Conservation (phyloP, 2,888 invertebrate genomes). For the Cantharis rufa region DNA sequence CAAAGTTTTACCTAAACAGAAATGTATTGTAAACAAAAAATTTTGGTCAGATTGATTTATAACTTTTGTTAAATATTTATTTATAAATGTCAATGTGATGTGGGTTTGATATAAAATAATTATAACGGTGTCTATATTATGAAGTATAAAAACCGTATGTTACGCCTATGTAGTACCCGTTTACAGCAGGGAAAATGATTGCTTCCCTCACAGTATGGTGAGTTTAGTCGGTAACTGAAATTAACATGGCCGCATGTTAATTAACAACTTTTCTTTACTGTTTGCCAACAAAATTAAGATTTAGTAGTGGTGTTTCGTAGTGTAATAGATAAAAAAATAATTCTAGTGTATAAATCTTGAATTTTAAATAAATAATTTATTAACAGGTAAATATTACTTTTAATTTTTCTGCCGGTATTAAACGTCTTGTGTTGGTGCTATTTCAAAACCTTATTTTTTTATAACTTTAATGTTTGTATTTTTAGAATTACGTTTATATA, state of each 20-base stretch:
- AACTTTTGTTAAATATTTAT: neutral
- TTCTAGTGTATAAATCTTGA: slow-evolving; percentile 16
- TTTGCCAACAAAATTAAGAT: slow-evolving; percentile 68
- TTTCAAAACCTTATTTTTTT: neutral
- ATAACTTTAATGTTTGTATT: neutral
- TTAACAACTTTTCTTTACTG: slow-evolving; percentile 78
- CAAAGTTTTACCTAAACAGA: no score
- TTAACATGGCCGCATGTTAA: slow-evolving; percentile 88
- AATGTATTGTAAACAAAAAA: no score
- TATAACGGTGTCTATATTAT: neutral
- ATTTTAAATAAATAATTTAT: slow-evolving; percentile 11
- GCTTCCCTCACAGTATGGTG: neutral
- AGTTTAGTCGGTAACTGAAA: slow-evolving; percentile 38
- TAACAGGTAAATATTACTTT: slow-evolving; percentile 13
- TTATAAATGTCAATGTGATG: neutral
- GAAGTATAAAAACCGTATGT: neutral
- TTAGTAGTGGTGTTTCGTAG: slow-evolving; percentile 60
- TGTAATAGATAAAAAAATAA: slow-evolving; percentile 37
- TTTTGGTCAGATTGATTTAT: no score
- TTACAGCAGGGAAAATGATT: neutral
- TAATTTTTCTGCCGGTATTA: slow-evolving; percentile 22
- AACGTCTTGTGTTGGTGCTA: neutral
- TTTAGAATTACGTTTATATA: slow-evolving; percentile 4
- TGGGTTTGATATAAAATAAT: neutral
- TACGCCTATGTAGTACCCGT: neutral